Evolutionary conservation across 2,888 invertebrate species (phyloP).

Genomic region (Falcaria lacertinaria): DNA sequence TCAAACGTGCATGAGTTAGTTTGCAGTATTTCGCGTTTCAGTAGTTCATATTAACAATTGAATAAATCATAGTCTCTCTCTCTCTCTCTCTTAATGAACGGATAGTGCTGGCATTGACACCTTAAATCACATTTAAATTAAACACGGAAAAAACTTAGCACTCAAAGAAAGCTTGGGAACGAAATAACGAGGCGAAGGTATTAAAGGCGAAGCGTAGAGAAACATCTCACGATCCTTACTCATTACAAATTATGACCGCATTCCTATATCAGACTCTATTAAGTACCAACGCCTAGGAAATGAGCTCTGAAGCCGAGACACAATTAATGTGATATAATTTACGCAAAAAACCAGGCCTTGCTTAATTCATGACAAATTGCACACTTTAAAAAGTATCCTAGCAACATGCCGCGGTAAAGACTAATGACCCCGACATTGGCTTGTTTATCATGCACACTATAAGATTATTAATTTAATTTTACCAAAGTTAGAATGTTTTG

Average conservation of each 20-base stretch:
- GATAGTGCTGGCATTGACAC: conserved; percentile 10
- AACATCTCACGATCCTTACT: conserved; percentile 71
- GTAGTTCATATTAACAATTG: no score
- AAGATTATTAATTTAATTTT: no score
- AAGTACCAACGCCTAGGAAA: conserved; percentile 49
- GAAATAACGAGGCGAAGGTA: conserved; percentile 66
- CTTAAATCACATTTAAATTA: conserved; percentile 56
- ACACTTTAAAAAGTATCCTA: conserved; percentile 39
- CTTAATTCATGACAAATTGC: conserved; percentile 63
- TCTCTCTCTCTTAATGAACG: conserved; percentile 2
- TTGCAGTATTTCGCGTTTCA: no score
- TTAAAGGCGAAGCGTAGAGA: conserved; percentile 71
- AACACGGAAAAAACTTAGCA: conserved; percentile 34
- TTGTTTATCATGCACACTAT: not conserved
- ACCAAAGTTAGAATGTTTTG: no score
- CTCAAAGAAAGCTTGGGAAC: conserved; percentile 66
- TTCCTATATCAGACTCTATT: conserved; percentile 62
- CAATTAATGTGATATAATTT: conserved; percentile 64
- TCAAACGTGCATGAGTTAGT: no score
- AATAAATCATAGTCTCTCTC: no score
- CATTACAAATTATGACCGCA: conserved; percentile 78
- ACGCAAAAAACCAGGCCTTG: conserved; percentile 46
- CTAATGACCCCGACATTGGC: conserved; percentile 15
- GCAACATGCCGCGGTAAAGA: conserved; percentile 3
- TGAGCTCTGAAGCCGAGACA: conserved; percentile 35